phyloP scores from a whole-genome alignment of 30 jellyfish, hydroid and myxozoan genomes.

The Aurelia coerulea region DNA sequence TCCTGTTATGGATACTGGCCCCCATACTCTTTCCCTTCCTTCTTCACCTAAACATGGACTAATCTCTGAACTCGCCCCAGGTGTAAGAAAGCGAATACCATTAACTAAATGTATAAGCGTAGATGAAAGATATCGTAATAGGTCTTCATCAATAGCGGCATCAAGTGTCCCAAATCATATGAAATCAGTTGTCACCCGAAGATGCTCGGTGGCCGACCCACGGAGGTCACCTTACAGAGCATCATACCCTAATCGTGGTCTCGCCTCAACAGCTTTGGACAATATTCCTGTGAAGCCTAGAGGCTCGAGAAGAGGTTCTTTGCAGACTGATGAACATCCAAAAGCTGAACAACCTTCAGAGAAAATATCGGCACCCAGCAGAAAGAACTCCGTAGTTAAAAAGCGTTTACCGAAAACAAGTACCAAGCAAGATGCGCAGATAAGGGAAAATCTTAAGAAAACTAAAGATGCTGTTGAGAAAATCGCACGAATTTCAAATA shows the following conservation, averaged over 20 bases:
- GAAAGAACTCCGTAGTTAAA: slow-evolving; percentile 53
- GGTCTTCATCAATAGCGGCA: not conserved
- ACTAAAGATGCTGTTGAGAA: slow-evolving; percentile 50
- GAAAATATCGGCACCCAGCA: slow-evolving; percentile 39
- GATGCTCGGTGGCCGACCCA: slow-evolving; percentile 48
- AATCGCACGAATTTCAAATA: slow-evolving; percentile 21
- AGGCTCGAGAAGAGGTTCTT: slow-evolving; percentile 48
- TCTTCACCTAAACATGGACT: slow-evolving; percentile 64
- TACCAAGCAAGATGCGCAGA: slow-evolving; percentile 4
- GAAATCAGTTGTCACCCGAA: slow-evolving; percentile 13
- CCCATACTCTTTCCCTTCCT: slow-evolving; percentile 49
- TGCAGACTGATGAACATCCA: slow-evolving; percentile 31
- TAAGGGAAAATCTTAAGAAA: slow-evolving; percentile 6
- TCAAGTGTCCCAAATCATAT: not conserved
- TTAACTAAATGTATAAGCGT: slow-evolving; percentile 59
- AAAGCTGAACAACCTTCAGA: slow-evolving; percentile 29
- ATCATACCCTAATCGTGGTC: slow-evolving; percentile 65
- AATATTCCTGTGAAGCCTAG: slow-evolving; percentile 58
- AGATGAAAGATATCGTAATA: slow-evolving; percentile 39
- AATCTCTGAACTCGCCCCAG: slow-evolving; percentile 59
- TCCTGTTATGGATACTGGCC: slow-evolving; percentile 15
- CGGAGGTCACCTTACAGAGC: slow-evolving; percentile 64
- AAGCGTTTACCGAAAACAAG: slow-evolving; percentile 55
- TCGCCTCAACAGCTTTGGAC: slow-evolving; percentile 37
- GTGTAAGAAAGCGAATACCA: slow-evolving; percentile 57